Conservation (phyloP, 2,113 vertebrate genomes). For the Spilogale gracilis region DNA sequence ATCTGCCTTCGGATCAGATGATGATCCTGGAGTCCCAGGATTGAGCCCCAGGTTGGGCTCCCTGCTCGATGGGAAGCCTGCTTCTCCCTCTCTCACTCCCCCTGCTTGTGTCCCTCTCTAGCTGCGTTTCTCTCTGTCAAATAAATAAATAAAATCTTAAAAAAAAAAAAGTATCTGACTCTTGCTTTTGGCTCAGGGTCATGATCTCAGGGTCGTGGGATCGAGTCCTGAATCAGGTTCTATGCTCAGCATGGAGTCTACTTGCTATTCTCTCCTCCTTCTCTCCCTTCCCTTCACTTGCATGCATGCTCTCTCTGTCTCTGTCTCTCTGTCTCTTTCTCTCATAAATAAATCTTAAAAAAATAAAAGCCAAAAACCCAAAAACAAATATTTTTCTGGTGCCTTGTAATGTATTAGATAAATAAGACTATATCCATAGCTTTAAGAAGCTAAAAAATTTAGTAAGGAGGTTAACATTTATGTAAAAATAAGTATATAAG, state of each 20-base stretch:
- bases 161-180: no score
- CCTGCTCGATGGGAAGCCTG: no score
- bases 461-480: not conserved
- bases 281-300: not conserved
- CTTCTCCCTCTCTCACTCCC: no score
- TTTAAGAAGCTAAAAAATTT: not conserved
- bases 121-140: no score
- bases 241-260: not conserved
- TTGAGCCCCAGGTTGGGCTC: no score
- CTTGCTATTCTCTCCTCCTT: not conserved
- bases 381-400: not conserved
- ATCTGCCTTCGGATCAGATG: no score
- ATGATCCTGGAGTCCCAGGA: no score
- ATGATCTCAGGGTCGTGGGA: not conserved
- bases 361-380: not conserved
- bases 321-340: not conserved
- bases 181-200: not conserved
- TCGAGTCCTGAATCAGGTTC: not conserved
- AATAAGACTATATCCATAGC: not conserved
- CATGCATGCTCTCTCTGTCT: not conserved
- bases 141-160: no score
- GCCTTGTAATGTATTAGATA: not conserved
- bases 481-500: not conserved
- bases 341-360: not conserved
- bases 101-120: not conserved